Base-by-base conservation (phyloP, 2,113 vertebrate species). In the Balaenoptera acutorostrata region DNA sequence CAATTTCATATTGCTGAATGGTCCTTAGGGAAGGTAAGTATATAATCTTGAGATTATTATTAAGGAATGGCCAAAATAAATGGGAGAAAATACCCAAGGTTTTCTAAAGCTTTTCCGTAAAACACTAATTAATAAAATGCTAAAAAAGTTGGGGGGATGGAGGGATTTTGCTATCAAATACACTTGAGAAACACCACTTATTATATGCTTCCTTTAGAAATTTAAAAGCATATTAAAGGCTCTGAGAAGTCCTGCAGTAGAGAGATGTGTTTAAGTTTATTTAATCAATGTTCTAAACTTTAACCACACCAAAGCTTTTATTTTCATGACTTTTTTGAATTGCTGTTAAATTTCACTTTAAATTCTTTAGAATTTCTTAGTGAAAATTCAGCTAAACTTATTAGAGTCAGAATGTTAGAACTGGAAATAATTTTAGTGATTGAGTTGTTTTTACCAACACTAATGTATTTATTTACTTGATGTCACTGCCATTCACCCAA, bases 341-440 rank as follows among this genome's bases (percentile, higher is more conserved):
- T 75, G 15, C 41, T 87, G 41, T 96, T 72, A 90, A 77, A n/a
- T 81, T 88, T 75, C 36, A 93, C 94, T 97, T 87, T 78, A 39
- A 41, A 44, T 71, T 77, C 4, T 90, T 57, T 69, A 12, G 61
- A 69, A 41, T 29, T 86, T 57, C 3, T 93, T 71, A 55, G 29
- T 78, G 63, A 90, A 94, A 89, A 69, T 87, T 77, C 46, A 80
- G 12, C 20, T 85, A 81, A 71, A 81, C 31, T 52, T 20, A 29
- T 77, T 72, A 61, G 55, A 86, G 18, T 87, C 49, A 78, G 39
- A 93, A 78, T 25, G 52, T 41, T 59, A 72, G 61, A 72, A 82
- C 69, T 72, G 6, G 39, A 86, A 90, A 44, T 74, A 33, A 57
- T 68, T 83, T 61, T 89, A 75, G 52, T 36, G 55, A 29, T 27